Conservation (phyloP, 2,113 vertebrate genomes). For the Fregata magnificens region DNA sequence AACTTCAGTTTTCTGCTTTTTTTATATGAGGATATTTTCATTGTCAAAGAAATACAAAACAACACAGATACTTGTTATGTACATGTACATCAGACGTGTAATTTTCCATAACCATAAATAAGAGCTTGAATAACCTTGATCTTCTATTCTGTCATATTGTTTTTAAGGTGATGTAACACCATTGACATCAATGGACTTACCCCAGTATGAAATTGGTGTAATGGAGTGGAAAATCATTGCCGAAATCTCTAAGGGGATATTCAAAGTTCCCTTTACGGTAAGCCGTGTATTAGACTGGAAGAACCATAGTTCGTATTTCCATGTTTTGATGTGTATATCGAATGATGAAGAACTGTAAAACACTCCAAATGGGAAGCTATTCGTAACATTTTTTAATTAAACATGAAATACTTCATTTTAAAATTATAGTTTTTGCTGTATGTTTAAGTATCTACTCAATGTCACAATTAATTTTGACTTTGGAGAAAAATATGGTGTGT, state of each 20-base stretch:
- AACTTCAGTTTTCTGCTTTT: slow-evolving; percentile 29
- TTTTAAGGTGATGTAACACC: slow-evolving; percentile 60
- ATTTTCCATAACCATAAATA: slow-evolving; percentile 64
- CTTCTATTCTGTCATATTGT: slow-evolving; percentile 62
- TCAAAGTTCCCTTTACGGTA: slow-evolving; percentile 48
- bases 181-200: slow-evolving; percentile 59
- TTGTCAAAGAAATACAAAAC: slow-evolving; percentile 43
- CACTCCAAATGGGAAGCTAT: slow-evolving; percentile 44
- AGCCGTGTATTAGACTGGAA: slow-evolving; percentile 53
- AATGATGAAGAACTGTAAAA: slow-evolving; percentile 41
- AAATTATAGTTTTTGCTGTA: slow-evolving; percentile 63
- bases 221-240: slow-evolving; percentile 67
- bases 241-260: slow-evolving; percentile 60
- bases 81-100: slow-evolving; percentile 34
- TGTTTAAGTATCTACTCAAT: slow-evolving; percentile 61
- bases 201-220: slow-evolving; percentile 65
- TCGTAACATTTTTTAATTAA: slow-evolving; percentile 70
- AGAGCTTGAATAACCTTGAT: slow-evolving; percentile 64
- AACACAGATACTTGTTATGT: background rate
- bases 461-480: slow-evolving; percentile 52
- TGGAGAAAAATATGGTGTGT: slow-evolving; percentile 42
- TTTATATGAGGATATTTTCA: background rate
- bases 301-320: slow-evolving; percentile 28
- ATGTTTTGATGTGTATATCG: slow-evolving; percentile 67
- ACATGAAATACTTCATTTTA: slow-evolving; percentile 64